These are phyloP conservation scores for Hyalella azteca DNA, from an alignment of 2,888 invertebrate species.

Conservation along the genomic window DNA sequence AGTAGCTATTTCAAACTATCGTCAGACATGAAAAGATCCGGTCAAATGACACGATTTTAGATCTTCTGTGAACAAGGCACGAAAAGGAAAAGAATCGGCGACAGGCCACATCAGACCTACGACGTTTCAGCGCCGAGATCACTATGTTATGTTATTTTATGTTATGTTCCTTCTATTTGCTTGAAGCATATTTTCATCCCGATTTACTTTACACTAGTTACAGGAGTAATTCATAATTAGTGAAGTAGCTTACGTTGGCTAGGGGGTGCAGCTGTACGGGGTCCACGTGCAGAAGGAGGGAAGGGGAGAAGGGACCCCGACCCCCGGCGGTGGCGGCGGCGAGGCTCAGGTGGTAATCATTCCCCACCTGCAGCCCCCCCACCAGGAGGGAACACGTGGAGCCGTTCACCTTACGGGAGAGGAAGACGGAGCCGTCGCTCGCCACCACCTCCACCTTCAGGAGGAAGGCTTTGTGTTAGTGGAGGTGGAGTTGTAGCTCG, in stretches of 20 bases:
- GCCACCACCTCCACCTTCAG: slow-evolving; percentile 51
- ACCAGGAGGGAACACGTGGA: slow-evolving; percentile 39
- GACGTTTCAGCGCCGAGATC: no score
- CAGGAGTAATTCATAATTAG: no score
- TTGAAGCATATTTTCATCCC: no score
- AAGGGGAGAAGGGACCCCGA: slow-evolving; percentile 49
- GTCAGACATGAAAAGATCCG: no score
- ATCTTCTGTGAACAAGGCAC: no score
- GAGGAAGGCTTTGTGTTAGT: neutral
- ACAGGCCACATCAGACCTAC: no score
- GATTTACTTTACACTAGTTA: no score
- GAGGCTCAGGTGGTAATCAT: slow-evolving; percentile 50
- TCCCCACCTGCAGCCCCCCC: slow-evolving; percentile 46
- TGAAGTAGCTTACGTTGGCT: slow-evolving; percentile 45
- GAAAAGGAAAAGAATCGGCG: no score
- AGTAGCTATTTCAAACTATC: no score
- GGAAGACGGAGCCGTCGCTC: slow-evolving; percentile 42
- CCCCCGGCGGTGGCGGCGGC: slow-evolving; percentile 48
- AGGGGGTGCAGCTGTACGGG: slow-evolving; percentile 54
- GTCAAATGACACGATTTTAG: no score
- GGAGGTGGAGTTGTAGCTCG: slow-evolving; percentile 41
- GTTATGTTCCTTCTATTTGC: no score
- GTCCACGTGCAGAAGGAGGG: slow-evolving; percentile 51
- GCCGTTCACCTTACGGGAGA: slow-evolving; percentile 44
- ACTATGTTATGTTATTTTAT: no score